phyloP scores from a whole-genome alignment of 1,140 invertebrate genomes.

The Choristoneura fumiferana region DNA sequence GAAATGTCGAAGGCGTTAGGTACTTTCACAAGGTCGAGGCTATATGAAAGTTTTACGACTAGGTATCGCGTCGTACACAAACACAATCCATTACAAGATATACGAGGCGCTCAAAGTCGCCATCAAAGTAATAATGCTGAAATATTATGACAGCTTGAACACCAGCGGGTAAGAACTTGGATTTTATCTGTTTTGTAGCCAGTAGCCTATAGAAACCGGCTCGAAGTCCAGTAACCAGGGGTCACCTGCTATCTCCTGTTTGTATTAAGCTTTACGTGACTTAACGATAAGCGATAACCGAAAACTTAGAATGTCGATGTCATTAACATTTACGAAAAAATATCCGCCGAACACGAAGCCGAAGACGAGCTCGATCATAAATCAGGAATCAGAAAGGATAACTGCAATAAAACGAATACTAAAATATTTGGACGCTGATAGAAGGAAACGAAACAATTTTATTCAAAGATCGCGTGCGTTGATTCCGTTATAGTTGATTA shows the following conservation, averaged over 20 bases:
- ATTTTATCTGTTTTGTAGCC: background rate
- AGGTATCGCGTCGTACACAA: constrained; percentile 22
- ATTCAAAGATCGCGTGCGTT: constrained; percentile 8
- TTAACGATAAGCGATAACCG: background rate
- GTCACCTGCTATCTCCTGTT: background rate
- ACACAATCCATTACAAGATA: constrained; percentile 10
- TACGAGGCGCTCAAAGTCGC: background rate
- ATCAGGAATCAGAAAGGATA: too few relatives aligned
- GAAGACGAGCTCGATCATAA: too few relatives aligned
- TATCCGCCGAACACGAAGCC: background rate
- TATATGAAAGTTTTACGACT: constrained; percentile 21
- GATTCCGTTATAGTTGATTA: constrained; percentile 15
- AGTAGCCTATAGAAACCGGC: background rate
- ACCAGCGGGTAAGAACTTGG: background rate
- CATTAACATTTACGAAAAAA: background rate
- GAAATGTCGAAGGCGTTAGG: constrained; percentile 34
- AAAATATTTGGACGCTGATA: background rate
- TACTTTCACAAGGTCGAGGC: constrained; percentile 33
- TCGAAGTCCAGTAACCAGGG: background rate
- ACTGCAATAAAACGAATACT: background rate
- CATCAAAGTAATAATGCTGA: background rate
- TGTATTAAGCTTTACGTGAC: background rate
- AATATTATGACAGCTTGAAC: constrained; percentile 12
- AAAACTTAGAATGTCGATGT: constrained; percentile 15
- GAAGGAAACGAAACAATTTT: background rate